These are phyloP conservation scores for Urechis unicinctus DNA, from an alignment of 2,888 invertebrate genomes.

Conservation along the genomic window DNA sequence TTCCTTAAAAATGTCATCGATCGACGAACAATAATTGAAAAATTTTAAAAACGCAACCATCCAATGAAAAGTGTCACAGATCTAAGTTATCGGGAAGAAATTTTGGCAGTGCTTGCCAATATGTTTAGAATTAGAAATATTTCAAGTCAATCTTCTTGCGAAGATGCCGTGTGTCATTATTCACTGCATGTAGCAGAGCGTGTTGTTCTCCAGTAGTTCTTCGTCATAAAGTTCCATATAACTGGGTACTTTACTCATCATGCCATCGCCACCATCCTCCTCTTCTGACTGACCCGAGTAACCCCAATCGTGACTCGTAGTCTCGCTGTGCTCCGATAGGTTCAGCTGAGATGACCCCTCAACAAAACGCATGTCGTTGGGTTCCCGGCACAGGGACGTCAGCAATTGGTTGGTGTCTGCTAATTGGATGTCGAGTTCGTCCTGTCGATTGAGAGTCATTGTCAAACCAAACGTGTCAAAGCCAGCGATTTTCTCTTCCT, in stretches of 20 bases:
- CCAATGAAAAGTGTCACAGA: too few species aligned
- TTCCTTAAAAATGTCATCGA: too few species aligned
- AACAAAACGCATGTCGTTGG: background rate
- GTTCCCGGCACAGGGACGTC: background rate
- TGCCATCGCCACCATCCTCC: background rate
- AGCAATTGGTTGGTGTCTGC: background rate
- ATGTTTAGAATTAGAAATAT: too few species aligned
- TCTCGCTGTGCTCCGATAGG: background rate
- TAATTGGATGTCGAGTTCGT: background rate
- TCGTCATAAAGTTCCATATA: slow-evolving; percentile 21
- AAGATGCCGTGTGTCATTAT: too few species aligned
- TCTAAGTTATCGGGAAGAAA: too few species aligned
- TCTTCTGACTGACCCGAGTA: background rate
- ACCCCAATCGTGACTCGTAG: background rate
- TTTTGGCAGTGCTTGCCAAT: too few species aligned
- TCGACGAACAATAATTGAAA: too few species aligned
- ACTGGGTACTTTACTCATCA: slow-evolving; percentile 12
- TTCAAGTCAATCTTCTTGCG: too few species aligned
- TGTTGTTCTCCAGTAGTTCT: slow-evolving; percentile 15
- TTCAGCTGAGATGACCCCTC: background rate
- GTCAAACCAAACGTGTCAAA: background rate
- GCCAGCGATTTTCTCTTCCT: background rate
- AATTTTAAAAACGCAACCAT: too few species aligned
- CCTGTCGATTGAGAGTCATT: background rate
- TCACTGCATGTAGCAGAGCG: slow-evolving; percentile 17